Evolutionary conservation across 2,888 invertebrate species (phyloP), one percentile per base, ranked within the genome.

Genomic region (Graphium colonna): DNA sequence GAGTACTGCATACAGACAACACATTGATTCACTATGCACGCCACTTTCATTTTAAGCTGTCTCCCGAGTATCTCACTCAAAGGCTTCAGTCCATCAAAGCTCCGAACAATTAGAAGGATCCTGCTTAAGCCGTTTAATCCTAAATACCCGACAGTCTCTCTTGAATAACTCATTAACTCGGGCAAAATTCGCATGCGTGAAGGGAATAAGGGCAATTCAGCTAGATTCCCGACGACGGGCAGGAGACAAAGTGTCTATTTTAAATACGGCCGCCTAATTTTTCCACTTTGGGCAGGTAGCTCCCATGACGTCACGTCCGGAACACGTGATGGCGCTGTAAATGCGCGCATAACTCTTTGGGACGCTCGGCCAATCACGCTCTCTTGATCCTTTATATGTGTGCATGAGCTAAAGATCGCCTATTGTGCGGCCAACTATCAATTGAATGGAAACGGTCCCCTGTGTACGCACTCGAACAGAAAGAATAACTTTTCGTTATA

Each of bases 281-380:
- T 65, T 67, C 63, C 60, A 59, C 53, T 63, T 61, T 62, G 60
- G 59, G 42, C 39, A 58, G 59, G 57, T 57, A 59, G 47, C 58
- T 52, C 52, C 59, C 60, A 68, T 77, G 72, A 75, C 75, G 74
- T 74, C 80, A 77, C 77, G 75, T 75, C 66, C 67, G 65, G 64
- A 62, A 67, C 65, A 71, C 80, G 80, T 82, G 80, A 81, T 65
- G 57, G 61, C 61, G 71, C 71, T 80, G 61, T 72, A 64, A 78
- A 79, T 73, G 40, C 31, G 49, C 38, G n/a, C 21, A 42, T 45
- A 68, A 75, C 69, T 69, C 74, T 73, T 71, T 64, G 71, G 69
- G 62, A 63, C 58, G 56, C 58, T 56, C 60, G 59, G 58, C 66
- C 66, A 68, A 68, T 68, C 73, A 69, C 65, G 67, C 56, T 63